Evolutionary conservation across 1,140 invertebrate species (phyloP).

Genomic region (Cepaea nemoralis): DNA sequence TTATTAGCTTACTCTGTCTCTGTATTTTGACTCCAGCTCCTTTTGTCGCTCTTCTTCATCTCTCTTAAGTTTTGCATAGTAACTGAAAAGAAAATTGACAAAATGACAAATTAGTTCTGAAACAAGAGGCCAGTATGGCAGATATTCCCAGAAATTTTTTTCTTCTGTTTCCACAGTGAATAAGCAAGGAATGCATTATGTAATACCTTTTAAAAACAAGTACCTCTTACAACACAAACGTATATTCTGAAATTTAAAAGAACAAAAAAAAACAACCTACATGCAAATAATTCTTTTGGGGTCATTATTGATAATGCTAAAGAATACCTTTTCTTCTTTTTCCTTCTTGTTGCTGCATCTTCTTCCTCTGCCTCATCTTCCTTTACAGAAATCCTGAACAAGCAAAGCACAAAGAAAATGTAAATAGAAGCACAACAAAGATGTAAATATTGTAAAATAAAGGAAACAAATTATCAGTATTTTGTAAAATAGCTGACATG

Average conservation of each 20-base stretch:
- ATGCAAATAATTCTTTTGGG: too few species aligned
- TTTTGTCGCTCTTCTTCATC: conserved; percentile 96
- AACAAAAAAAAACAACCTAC: too few species aligned
- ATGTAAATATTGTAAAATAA: too few species aligned
- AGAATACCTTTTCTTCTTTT: conserved; percentile 73
- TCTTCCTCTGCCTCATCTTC: conserved; percentile 66
- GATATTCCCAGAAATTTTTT: too few species aligned
- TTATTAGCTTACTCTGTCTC: conserved; percentile 79
- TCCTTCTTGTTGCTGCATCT: conserved; percentile 70
- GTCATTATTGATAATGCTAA: too few species aligned
- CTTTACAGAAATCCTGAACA: conserved; percentile 16
- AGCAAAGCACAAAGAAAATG: not conserved
- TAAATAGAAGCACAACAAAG: not conserved
- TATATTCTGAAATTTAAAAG: too few species aligned
- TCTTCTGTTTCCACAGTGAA: not conserved
- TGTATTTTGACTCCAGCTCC: conserved; percentile 93
- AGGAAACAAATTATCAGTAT: too few species aligned
- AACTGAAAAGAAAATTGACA: conserved; percentile 73
- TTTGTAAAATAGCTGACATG: too few species aligned
- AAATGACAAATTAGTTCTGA: too few species aligned
- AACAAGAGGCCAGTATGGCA: too few species aligned
- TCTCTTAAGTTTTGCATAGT: conserved; percentile 93
- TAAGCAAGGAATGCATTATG: not conserved
- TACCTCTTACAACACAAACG: too few species aligned
- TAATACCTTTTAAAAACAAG: too few species aligned